Percentiles rank a stretch among this genome's conserved stretches.
Evolutionary conservation across 2,797 vertebrate species (phyloP).

Genomic region (Tarsius wallacei): DNA sequence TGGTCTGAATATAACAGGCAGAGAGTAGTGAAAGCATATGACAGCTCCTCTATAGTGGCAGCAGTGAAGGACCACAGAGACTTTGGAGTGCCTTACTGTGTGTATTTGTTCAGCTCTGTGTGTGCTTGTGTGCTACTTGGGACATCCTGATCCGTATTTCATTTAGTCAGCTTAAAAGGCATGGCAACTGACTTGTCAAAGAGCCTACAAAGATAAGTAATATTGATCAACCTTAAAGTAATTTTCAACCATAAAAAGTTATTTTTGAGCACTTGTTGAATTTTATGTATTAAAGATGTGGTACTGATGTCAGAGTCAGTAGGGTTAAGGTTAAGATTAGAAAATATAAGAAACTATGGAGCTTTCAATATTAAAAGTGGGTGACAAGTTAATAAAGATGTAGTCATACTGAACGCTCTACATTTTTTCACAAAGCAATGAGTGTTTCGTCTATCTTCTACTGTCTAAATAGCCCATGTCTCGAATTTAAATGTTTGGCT

Average conservation of each 20-base stretch:
- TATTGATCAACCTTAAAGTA: neutral
- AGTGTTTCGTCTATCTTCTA: neutral
- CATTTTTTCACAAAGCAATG: neutral
- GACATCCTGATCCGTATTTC: neutral
- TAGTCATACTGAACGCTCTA: neutral
- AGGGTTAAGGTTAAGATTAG: neutral
- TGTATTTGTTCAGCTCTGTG: neutral
- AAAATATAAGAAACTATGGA: constrained; percentile 15
- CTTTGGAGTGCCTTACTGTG: neutral
- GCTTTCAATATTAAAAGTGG: constrained; percentile 4
- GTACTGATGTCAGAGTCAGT: neutral
- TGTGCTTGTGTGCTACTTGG: neutral
- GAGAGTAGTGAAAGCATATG: neutral
- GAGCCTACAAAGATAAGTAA: neutral
- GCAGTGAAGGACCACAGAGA: neutral
- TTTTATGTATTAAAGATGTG: neutral
- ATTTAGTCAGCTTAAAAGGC: neutral
- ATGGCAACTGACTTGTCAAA: neutral
- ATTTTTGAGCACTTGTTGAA: neutral
- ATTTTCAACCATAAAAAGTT: neutral
- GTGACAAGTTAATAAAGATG: neutral
- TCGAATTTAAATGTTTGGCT: constrained; percentile 7
- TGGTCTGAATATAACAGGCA: neutral
- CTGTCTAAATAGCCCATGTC: neutral
- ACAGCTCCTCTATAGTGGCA: no score